Conservation (phyloP, 2,113 vertebrate genomes). For the Nannobrachium achirus region DNA sequence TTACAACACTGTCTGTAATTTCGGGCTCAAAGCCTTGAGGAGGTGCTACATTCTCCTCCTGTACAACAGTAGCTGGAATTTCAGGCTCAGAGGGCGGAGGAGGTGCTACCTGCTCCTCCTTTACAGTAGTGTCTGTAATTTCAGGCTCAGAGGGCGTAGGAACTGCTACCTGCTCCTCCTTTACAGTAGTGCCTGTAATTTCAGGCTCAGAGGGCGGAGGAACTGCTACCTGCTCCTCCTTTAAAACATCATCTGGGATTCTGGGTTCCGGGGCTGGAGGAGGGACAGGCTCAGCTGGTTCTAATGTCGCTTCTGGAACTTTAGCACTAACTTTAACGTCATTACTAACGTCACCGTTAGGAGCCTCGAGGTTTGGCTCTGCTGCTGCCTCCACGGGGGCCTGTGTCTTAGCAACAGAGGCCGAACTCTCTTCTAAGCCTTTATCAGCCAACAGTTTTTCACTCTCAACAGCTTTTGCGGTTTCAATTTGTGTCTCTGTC, state of each 20-base stretch:
- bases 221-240: too few relatives aligned
- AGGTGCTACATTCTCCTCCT: neutral
- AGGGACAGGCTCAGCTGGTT: constrained; percentile 31
- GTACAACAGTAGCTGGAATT: constrained; percentile 24
- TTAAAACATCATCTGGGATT: constrained; percentile 29
- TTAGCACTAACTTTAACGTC: constrained; percentile 28
- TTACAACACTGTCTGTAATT: constrained; percentile 7
- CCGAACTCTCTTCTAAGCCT: constrained; percentile 46
- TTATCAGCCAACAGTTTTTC: constrained; percentile 38
- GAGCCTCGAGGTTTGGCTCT: constrained; percentile 35
- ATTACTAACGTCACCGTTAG: constrained; percentile 22
- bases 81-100: constrained; percentile 1
- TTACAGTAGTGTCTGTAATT: constrained; percentile 6
- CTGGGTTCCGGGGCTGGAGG: constrained; percentile 5
- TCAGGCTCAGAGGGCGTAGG: constrained; percentile 18
- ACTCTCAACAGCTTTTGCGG: constrained; percentile 30
- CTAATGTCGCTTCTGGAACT: constrained; percentile 39
- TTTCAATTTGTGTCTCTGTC: constrained; percentile 17
- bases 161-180: too few relatives aligned
- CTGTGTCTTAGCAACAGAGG: constrained; percentile 20
- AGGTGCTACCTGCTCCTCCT: neutral
- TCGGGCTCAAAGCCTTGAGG: constrained; percentile 18
- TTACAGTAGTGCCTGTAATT: constrained; percentile 7
- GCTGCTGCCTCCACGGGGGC: constrained; percentile 33
- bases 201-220: constrained; percentile 19